Evolutionary conservation across 2,113 vertebrate genomes (phyloP).

Genomic region (Gambusia affinis): DNA sequence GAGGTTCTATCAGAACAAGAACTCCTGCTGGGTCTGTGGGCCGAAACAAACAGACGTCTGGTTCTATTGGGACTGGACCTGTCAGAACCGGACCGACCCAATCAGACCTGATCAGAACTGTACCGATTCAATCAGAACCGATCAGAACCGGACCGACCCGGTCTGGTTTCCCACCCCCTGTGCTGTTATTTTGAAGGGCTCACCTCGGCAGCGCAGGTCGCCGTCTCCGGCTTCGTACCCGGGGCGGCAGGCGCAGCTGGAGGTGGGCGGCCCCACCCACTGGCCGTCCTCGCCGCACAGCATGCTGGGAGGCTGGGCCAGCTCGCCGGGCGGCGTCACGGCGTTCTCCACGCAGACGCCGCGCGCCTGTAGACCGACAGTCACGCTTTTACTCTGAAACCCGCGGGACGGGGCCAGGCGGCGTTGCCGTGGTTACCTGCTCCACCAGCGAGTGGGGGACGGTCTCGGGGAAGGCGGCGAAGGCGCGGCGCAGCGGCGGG

Average conservation of each 20-base stretch:
- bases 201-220: conserved; percentile 81
- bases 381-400: neutral
- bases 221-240: conserved; percentile 79
- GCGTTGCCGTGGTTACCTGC: conserved; percentile 58
- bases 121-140: too few species aligned
- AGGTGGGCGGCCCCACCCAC: conserved; percentile 83
- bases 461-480: conserved; percentile 84
- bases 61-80: too few species aligned
- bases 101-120: too few species aligned
- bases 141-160: too few species aligned
- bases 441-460: conserved; percentile 84
- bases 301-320: conserved; percentile 79
- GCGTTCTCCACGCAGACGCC: conserved; percentile 84
- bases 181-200: conserved; percentile 34
- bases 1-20: too few species aligned
- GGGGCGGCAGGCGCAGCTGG: conserved; percentile 80
- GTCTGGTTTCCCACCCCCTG: neutral
- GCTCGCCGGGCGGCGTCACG: conserved; percentile 53
- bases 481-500: conserved; percentile 71
- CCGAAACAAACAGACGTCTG: too few species aligned
- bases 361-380: conserved; percentile 61
- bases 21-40: too few species aligned
- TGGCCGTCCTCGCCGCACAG: conserved; percentile 87
- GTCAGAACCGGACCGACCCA: too few species aligned
- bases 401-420: too few species aligned